Evolutionary conservation across 2,797 vertebrate genomes (phyloP), one percentile per base, ranked within the genome.

Genomic region (Cryptoprocta ferox): DNA sequence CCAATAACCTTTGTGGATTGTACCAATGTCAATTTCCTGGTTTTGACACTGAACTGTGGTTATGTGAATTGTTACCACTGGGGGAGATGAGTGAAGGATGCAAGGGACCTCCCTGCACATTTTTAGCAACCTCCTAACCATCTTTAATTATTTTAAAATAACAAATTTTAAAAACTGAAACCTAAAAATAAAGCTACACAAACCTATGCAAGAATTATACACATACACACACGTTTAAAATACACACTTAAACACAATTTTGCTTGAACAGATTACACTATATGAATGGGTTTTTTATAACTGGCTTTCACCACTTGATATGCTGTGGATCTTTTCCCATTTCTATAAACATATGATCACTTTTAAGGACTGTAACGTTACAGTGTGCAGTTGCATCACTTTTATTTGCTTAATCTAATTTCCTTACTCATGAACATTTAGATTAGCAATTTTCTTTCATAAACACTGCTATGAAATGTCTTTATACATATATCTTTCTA

Each of bases 381-480:
- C 8, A 85, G 59, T 3, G 48, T 50, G 30, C 78, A 76, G 45
- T 86, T 45, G 42, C 12, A 92, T 28, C 7, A 35, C 75, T 90
- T 89, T n/a, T 65, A 35, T 78, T 92, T 86, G 50, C 73, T 88
- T 78, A 73, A 85, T 15, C 70, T 10, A 66, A 26, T 90, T 56
- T 80, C 78, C 85, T 90, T 83, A 92, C 37, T 87, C 19, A 45
- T 37, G 24, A 30, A 94, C 61, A 88, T 61, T 94, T 80, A 82
- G 24, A 39, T 59, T 61, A 50, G 81, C 73, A 97, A 92, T 90
- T 81, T 84, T 83, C 89, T 78, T 30, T 37, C 18, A 96, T 59
- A 92, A 96, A 79, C n/a, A 80, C 6, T 75, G 89, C 53, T 87
- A 71, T 45, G 66, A 70, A 70, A 66, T 10, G 14, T 50, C 73